A percentile compares a stretch with the other conserved stretches of the same genome.
Evolutionary conservation across 92 coral and sea anemone species (phyloP).

Genomic region (Muricea muricata): DNA sequence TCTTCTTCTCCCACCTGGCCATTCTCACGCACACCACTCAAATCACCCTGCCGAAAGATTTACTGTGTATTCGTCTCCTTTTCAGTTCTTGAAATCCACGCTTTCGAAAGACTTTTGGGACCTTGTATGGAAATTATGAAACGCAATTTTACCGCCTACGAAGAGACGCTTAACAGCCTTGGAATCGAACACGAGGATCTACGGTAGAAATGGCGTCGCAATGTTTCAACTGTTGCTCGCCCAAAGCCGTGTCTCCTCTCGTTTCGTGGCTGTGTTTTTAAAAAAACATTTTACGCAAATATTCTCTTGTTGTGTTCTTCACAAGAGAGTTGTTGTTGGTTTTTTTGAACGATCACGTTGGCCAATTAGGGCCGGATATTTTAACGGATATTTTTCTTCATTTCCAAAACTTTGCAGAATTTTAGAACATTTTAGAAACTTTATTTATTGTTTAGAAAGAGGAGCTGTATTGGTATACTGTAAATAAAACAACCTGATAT

Average conservation of each 20-base stretch:
- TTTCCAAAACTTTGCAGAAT: conserved; percentile 10
- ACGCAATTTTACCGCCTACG: conserved; percentile 87
- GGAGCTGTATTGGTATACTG: conserved; percentile 9
- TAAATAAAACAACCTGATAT: background rate
- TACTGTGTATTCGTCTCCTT: too few species aligned
- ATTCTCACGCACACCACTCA: background rate
- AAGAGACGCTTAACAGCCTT: conserved; percentile 81
- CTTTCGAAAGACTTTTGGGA: conserved; percentile 94
- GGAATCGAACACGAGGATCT: conserved; percentile 86
- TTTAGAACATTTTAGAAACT: background rate
- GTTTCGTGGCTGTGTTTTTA: conserved; percentile 28
- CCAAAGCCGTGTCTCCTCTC: background rate
- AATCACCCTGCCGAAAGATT: too few species aligned
- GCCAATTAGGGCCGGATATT: background rate
- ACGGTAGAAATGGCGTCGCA: conserved; percentile 50
- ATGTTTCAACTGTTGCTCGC: background rate
- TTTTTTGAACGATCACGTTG: background rate
- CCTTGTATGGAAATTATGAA: conserved; percentile 99
- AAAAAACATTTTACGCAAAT: background rate
- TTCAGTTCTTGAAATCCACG: conserved; percentile 93
- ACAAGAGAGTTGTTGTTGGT: background rate
- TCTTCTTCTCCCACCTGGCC: background rate
- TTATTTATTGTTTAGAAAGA: conserved; percentile 40
- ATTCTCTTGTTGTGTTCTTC: conserved; percentile 10
- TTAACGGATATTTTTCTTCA: background rate